A percentile compares a stretch with the other conserved stretches of the same genome.
Evolutionary conservation across 2,797 vertebrate genomes (phyloP).

Genomic region (Siniperca undulata): DNA sequence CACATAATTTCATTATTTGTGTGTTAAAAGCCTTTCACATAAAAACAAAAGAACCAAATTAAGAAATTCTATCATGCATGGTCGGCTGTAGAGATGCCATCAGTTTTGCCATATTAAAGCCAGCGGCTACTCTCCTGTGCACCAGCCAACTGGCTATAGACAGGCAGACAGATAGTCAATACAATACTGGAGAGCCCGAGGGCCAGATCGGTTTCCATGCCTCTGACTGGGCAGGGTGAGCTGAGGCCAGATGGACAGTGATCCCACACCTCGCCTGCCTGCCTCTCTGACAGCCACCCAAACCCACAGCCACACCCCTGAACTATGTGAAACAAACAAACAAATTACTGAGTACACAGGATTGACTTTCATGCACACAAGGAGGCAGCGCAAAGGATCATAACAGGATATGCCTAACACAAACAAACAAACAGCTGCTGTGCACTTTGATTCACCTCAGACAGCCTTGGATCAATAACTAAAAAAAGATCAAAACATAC

Average conservation of each 20-base stretch:
- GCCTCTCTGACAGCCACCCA: constrained; percentile 19
- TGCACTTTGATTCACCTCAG: constrained; percentile 25
- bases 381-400: background rate
- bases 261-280: constrained; percentile 44
- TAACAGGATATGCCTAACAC: constrained; percentile 40
- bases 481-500: constrained; percentile 20
- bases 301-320: constrained; percentile 38
- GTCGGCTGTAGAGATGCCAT: constrained; percentile 8
- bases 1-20: background rate
- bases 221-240: constrained; percentile 58
- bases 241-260: constrained; percentile 62
- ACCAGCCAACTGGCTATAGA: constrained; percentile 38
- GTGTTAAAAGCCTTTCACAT: background rate
- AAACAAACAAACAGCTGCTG: constrained; percentile 30
- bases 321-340: constrained; percentile 15
- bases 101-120: constrained; percentile 23
- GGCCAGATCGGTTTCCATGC: constrained; percentile 67
- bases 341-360: constrained; percentile 13
- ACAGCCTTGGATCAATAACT: constrained; percentile 20
- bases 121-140: constrained; percentile 15
- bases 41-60: background rate
- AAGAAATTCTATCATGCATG: background rate
- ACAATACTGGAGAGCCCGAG: constrained; percentile 51
- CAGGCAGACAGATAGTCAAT: constrained; percentile 61
- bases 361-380: constrained; percentile 6